Conservation (phyloP, 2,797 vertebrate species). For the Diceros bicornis region DNA sequence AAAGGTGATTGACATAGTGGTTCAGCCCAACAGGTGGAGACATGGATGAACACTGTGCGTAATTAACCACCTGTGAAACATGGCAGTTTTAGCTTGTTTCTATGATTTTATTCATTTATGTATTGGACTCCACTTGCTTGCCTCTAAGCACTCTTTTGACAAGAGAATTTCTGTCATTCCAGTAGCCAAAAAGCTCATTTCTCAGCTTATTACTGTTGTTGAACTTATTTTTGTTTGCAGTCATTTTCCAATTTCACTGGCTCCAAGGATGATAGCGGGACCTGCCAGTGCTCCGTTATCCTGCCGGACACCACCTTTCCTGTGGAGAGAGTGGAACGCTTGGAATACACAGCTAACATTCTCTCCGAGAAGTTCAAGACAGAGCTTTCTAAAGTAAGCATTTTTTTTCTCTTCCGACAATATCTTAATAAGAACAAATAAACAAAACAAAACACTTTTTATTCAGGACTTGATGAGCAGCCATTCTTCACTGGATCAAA, state of each 20-base stretch:
- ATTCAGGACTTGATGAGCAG: neutral
- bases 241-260: constrained; percentile 90
- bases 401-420: constrained; percentile 39
- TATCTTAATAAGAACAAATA: neutral
- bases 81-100: neutral
- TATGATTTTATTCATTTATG: neutral
- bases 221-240: constrained; percentile 84
- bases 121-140: neutral
- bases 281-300: constrained; percentile 92
- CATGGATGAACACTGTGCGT: neutral
- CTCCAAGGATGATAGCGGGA: constrained; percentile 89
- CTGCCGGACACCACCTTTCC: constrained; percentile 93
- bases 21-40: neutral
- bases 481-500: neutral
- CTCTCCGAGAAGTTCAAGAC: constrained; percentile 86
- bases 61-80: neutral
- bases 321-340: constrained; percentile 90
- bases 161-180: constrained; percentile 41
- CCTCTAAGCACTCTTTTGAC: constrained; percentile 1
- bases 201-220: neutral
- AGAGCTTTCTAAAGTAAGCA: constrained; percentile 90
- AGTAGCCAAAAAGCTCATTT: constrained; percentile 34
- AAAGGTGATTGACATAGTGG: neutral
- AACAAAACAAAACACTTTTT: neutral
- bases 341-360: constrained; percentile 81